Conservation (phyloP, 2,888 invertebrate genomes). For the Lobophora halterata region DNA sequence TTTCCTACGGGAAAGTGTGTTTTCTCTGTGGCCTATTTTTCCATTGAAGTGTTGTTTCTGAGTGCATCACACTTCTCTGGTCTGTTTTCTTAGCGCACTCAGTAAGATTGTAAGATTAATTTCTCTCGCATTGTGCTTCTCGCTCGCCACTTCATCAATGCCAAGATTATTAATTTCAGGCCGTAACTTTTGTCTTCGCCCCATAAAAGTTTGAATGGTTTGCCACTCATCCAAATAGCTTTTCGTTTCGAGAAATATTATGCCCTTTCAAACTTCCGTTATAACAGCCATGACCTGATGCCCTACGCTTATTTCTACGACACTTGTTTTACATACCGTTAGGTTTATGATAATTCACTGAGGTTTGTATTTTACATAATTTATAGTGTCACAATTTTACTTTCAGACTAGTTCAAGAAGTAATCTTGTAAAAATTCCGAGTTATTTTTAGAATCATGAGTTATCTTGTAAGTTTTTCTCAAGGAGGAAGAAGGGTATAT, state of each 20-base stretch:
- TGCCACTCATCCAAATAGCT: slow-evolving; percentile 22
- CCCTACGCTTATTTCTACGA: slow-evolving; percentile 35
- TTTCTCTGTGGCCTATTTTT: slow-evolving; percentile 63
- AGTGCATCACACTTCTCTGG: slow-evolving; percentile 38
- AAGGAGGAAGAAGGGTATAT: too few species aligned
- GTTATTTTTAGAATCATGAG: too few species aligned
- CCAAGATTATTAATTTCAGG: slow-evolving; percentile 24
- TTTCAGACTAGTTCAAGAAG: too few species aligned
- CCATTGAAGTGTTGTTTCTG: slow-evolving; percentile 49
- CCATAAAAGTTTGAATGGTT: slow-evolving; percentile 25
- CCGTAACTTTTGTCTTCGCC: slow-evolving; percentile 29
- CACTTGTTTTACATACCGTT: slow-evolving; percentile 38
- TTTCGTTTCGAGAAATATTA: slow-evolving; percentile 24
- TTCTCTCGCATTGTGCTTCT: slow-evolving; percentile 12
- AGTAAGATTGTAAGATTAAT: slow-evolving; percentile 6
- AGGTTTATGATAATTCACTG: slow-evolving; percentile 45
- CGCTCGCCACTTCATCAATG: slow-evolving; percentile 25
- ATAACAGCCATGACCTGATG: slow-evolving; percentile 37
- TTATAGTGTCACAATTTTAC: slow-evolving; percentile 10
- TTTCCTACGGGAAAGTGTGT: slow-evolving; percentile 52
- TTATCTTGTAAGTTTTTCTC: too few species aligned
- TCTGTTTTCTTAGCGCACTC: slow-evolving; percentile 24
- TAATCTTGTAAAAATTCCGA: too few species aligned
- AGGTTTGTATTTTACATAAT: slow-evolving; percentile 34
- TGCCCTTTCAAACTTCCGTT: slow-evolving; percentile 35